Evolutionary conservation across 2,797 vertebrate species (phyloP).

Genomic region (Valencia hispanica): DNA sequence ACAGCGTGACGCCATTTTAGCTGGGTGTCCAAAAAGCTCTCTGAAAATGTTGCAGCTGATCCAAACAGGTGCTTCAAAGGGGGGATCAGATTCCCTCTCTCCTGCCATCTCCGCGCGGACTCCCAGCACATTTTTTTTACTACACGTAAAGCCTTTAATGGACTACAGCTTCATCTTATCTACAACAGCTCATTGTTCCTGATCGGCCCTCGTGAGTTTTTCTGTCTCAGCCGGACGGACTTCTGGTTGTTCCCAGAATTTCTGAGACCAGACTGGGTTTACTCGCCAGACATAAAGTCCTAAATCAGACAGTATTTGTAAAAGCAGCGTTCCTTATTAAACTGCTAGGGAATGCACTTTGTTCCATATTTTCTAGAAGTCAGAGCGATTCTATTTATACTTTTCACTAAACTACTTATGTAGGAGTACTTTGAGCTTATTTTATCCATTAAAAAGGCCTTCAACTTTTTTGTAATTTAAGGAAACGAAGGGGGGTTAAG

Average conservation of each 20-base stretch:
- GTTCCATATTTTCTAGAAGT: background rate
- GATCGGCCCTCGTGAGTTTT: background rate
- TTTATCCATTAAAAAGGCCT: background rate
- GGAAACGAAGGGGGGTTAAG: background rate
- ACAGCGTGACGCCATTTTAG: background rate
- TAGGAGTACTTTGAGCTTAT: no score
- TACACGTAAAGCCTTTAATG: background rate
- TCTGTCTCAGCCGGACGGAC: background rate
- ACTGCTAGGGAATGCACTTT: background rate
- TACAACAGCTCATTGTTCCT: slow-evolving; percentile 9
- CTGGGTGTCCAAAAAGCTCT: background rate
- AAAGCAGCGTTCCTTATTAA: background rate
- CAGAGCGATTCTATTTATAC: background rate
- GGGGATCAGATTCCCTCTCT: background rate
- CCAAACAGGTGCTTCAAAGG: background rate
- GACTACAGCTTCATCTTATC: background rate
- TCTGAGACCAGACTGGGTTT: background rate
- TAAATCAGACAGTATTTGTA: background rate
- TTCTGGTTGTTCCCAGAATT: background rate
- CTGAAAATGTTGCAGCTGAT: background rate
- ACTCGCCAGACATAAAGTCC: background rate
- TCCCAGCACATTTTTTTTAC: background rate
- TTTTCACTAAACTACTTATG: no score
- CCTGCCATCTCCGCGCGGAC: background rate
- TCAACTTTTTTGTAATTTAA: background rate